These are phyloP conservation scores for Hylomyscus alleni DNA, from an alignment of 2,797 vertebrate species.

Conservation along the genomic window DNA sequence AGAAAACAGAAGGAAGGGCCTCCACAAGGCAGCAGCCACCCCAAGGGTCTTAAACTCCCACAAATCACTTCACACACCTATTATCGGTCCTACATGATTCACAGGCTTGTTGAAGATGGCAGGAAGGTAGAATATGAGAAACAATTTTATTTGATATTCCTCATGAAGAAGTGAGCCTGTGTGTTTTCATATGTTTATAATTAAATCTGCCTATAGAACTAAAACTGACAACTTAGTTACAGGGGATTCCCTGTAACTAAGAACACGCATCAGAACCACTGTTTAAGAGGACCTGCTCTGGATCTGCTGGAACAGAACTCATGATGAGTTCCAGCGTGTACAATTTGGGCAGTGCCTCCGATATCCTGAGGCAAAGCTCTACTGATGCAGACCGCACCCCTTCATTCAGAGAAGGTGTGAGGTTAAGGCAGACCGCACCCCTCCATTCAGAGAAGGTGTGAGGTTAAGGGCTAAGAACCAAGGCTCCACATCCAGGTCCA, in stretches of 20 bases:
- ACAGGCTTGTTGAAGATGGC: background rate
- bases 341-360: background rate
- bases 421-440: background rate
- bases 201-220: background rate
- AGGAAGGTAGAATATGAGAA: background rate
- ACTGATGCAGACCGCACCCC: background rate
- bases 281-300: background rate
- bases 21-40: background rate
- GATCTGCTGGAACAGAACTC: background rate
- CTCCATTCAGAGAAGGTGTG: background rate
- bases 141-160: background rate
- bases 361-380: background rate
- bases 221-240: background rate
- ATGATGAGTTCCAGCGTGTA: too few relatives aligned
- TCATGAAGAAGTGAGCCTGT: background rate
- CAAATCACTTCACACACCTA: background rate
- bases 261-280: background rate
- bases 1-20: slow-evolving; percentile 69
- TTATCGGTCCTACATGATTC: background rate
- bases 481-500: background rate
- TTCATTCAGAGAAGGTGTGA: background rate
- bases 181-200: background rate
- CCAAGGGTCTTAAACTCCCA: slow-evolving; percentile 3
- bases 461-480: background rate
- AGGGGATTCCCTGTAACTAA: background rate